phyloP scores from a whole-genome alignment of 2,113 vertebrate genomes.

The Donacobius atricapilla region DNA sequence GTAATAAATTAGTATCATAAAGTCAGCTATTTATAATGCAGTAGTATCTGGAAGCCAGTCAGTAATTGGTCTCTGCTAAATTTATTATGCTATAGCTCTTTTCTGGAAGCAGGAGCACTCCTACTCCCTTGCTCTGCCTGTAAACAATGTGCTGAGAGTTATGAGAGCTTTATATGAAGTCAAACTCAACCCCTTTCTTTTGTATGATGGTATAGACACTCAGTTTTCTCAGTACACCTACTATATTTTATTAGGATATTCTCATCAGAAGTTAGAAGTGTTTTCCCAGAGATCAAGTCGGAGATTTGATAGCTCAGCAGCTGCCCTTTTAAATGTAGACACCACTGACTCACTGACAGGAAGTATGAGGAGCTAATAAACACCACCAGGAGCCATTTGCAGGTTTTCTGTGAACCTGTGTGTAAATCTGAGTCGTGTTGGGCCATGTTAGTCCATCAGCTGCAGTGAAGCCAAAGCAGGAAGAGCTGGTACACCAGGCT shows the following conservation, averaged over 20 bases:
- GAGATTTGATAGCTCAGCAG: background rate
- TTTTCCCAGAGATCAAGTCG: background rate
- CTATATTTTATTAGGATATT: background rate
- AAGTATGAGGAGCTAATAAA: background rate
- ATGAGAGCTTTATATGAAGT: background rate
- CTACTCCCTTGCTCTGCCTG: background rate
- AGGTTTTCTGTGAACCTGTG: background rate
- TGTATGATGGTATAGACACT: background rate
- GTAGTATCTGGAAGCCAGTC: background rate
- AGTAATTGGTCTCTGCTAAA: background rate
- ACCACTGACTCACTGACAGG: background rate
- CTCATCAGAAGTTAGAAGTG: background rate
- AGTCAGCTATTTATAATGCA: background rate
- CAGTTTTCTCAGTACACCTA: background rate
- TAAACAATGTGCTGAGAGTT: background rate
- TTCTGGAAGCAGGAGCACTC: background rate
- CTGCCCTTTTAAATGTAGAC: background rate
- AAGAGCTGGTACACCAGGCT: background rate
- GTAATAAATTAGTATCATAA: background rate
- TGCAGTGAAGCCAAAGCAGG: background rate
- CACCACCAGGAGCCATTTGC: background rate
- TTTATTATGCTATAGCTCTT: background rate
- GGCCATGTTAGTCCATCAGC: background rate
- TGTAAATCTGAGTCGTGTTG: background rate
- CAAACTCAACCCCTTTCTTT: background rate